Percentiles rank a stretch among this genome's conserved stretches.
phyloP scores from a whole-genome alignment of 1,140 invertebrate species.

The Drepana arcuata region DNA sequence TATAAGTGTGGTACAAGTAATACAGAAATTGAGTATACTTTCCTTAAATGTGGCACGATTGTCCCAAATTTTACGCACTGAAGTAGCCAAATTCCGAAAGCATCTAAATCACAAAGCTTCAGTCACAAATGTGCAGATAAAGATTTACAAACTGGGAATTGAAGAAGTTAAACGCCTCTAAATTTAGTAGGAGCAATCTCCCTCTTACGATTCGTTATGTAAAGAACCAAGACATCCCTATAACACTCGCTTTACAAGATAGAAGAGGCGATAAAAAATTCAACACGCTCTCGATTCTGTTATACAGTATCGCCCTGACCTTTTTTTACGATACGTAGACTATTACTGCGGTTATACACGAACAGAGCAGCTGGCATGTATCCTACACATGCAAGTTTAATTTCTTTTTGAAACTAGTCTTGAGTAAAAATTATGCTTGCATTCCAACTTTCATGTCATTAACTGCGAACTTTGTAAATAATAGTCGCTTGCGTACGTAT shows the following conservation, averaged over 20 bases:
- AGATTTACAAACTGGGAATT: slow-evolving; percentile 23
- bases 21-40: too few relatives aligned
- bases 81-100: background rate
- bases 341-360: slow-evolving; percentile 22
- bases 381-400: slow-evolving; percentile 20
- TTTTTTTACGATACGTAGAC: slow-evolving; percentile 30
- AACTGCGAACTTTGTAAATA: slow-evolving; percentile 20
- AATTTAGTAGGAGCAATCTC: slow-evolving; percentile 26
- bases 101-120: slow-evolving; percentile 6
- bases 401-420: slow-evolving; percentile 18
- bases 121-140: slow-evolving; percentile 17
- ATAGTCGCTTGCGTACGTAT: slow-evolving; percentile 15
- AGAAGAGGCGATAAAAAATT: slow-evolving; percentile 38
- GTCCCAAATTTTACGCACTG: too few relatives aligned
- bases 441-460: slow-evolving; percentile 19
- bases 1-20: background rate
- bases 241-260: slow-evolving; percentile 26
- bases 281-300: slow-evolving; percentile 27
- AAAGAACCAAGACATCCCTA: slow-evolving; percentile 19
- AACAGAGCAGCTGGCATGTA: slow-evolving; percentile 13
- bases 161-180: slow-evolving; percentile 26
- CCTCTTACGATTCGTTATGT: slow-evolving; percentile 24
- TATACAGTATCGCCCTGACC: slow-evolving; percentile 29
- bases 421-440: slow-evolving; percentile 18
- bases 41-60: too few relatives aligned